Evolutionary conservation across 2,113 vertebrate species (phyloP).

Genomic region (Plectropomus leopardus): DNA sequence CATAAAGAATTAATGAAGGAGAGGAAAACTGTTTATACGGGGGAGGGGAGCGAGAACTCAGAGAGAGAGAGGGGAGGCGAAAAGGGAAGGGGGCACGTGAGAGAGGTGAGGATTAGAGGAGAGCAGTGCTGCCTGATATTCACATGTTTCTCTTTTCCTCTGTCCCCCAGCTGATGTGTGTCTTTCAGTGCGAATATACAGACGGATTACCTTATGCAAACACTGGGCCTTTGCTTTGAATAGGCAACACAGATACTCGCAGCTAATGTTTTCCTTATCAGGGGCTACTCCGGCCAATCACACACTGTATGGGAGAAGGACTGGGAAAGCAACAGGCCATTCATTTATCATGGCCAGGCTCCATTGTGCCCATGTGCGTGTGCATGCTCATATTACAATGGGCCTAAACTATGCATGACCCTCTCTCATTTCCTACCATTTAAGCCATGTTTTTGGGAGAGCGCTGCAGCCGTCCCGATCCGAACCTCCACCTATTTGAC

Average conservation of each 20-base stretch:
- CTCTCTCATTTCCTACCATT: constrained; percentile 72
- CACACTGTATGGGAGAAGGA: constrained; percentile 44
- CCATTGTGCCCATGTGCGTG: constrained; percentile 71
- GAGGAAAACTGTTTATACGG: constrained; percentile 37
- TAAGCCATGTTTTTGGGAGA: constrained; percentile 62
- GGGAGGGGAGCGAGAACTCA: constrained; percentile 38
- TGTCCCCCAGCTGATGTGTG: constrained; percentile 69
- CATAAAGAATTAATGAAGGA: constrained; percentile 62
- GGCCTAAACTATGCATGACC: constrained; percentile 68
- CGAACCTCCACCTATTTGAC: constrained; percentile 18
- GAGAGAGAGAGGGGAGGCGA: not conserved
- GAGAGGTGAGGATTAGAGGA: constrained; percentile 54
- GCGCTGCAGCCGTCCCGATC: not conserved
- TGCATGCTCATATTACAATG: constrained; percentile 69
- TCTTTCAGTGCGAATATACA: constrained; percentile 63
- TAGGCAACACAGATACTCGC: constrained; percentile 67
- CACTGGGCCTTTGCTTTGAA: constrained; percentile 71
- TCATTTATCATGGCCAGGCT: constrained; percentile 62
- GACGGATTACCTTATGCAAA: constrained; percentile 74
- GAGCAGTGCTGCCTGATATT: constrained; percentile 49
- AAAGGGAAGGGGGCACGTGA: constrained; percentile 34
- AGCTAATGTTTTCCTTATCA: constrained; percentile 79
- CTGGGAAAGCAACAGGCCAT: constrained; percentile 52
- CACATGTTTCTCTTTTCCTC: constrained; percentile 40
- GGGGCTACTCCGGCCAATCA: constrained; percentile 65